Evolutionary conservation across 1,140 invertebrate species (phyloP).

Genomic region (Drosophila kepulauana): DNA sequence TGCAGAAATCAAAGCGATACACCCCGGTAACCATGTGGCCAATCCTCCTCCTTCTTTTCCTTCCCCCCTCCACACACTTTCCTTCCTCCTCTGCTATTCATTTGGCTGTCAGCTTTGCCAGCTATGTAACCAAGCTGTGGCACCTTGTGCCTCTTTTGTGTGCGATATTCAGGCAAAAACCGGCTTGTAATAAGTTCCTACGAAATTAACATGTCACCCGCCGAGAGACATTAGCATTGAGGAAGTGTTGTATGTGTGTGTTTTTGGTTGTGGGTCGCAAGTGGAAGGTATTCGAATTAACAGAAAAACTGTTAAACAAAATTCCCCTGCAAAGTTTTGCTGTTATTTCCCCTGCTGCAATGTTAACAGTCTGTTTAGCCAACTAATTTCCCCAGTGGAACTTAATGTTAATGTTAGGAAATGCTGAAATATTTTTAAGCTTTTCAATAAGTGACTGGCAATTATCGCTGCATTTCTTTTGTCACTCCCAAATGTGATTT

Average conservation of each 20-base stretch:
- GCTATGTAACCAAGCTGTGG: background rate
- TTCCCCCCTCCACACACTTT: too few species aligned
- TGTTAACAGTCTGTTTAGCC: background rate
- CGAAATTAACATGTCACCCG: slow-evolving; percentile 80
- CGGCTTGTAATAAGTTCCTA: slow-evolving; percentile 73
- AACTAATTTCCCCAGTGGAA: background rate
- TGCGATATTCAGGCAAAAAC: slow-evolving; percentile 22
- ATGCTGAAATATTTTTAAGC: background rate
- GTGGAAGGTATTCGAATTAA: slow-evolving; percentile 22
- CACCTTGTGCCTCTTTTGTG: background rate
- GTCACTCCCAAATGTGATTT: background rate
- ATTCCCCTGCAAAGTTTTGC: background rate
- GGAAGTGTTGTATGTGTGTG: slow-evolving; percentile 7
- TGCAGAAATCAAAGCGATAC: slow-evolving; percentile 65
- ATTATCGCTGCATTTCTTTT: background rate
- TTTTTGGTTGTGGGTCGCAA: slow-evolving; percentile 15
- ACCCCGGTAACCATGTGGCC: slow-evolving; percentile 9
- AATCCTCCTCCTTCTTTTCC: background rate
- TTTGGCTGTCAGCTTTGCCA: background rate
- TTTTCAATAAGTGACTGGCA: background rate
- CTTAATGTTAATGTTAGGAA: slow-evolving; percentile 13
- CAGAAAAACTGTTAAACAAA: slow-evolving; percentile 10
- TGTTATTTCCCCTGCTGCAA: background rate
- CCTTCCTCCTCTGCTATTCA: too few species aligned
- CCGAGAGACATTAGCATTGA: slow-evolving; percentile 72